phyloP scores from a whole-genome alignment of 2,888 invertebrate species.

The Pyrochroa serraticornis region DNA sequence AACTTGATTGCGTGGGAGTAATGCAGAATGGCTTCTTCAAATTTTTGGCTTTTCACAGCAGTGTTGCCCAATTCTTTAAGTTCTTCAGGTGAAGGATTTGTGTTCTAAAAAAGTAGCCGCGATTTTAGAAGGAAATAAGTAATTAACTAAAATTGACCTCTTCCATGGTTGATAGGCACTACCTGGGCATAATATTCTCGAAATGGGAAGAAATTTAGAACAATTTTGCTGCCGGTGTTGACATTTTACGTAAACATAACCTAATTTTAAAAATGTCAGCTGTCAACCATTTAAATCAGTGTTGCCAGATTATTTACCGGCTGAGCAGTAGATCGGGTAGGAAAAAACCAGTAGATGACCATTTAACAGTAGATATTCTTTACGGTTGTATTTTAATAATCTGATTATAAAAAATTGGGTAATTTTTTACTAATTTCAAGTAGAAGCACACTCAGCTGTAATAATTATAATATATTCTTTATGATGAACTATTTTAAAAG shows the following conservation, averaged over 20 bases:
- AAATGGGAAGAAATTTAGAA: background rate
- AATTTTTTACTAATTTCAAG: no score
- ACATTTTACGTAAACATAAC: background rate
- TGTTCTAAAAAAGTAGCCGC: background rate
- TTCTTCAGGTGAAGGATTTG: conserved; percentile 57
- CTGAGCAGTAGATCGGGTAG: no score
- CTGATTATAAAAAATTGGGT: no score
- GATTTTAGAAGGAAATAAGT: background rate
- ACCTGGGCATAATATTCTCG: background rate
- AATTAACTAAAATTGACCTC: conserved; percentile 5
- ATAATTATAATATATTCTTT: no score
- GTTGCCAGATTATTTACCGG: no score
- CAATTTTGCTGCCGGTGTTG: background rate
- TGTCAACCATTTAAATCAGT: no score
- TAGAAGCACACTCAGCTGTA: no score
- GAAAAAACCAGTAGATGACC: no score
- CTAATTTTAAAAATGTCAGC: background rate
- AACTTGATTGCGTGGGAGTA: conserved; percentile 81
- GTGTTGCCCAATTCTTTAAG: conserved; percentile 77
- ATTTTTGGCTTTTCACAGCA: conserved; percentile 74
- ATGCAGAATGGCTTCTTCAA: conserved; percentile 76
- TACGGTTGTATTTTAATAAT: no score
- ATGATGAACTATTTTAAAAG: no score
- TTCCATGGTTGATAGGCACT: conserved; percentile 9
- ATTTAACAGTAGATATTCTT: no score